Percentiles rank a stretch among this genome's conserved stretches.
Conservation (phyloP, 2,113 vertebrate genomes). For the Rallus limicola region DNA sequence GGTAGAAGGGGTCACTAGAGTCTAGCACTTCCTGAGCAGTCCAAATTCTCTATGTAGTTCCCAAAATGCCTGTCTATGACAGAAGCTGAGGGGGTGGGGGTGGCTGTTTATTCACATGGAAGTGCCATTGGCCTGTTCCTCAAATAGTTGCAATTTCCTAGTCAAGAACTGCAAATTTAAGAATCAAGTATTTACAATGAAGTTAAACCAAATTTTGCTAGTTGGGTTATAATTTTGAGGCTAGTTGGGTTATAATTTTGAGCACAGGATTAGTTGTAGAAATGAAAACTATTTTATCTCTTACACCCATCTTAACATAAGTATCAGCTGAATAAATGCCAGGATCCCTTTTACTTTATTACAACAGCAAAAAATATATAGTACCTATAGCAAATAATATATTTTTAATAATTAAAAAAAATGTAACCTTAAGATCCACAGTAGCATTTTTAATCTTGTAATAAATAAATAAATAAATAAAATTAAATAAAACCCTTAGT, state of each 20-base stretch:
- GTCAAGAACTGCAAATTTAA: neutral
- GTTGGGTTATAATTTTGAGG: neutral
- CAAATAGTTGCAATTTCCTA: neutral
- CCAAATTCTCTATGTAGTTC: neutral
- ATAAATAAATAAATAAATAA: neutral
- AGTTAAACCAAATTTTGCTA: neutral
- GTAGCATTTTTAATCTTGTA: neutral
- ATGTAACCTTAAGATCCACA: neutral
- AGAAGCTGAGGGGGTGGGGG: neutral
- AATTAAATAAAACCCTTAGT: neutral
- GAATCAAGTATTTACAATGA: neutral
- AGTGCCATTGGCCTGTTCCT: neutral
- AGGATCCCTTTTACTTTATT: neutral
- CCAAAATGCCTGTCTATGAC: neutral
- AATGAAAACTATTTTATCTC: neutral
- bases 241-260: neutral
- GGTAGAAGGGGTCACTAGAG: neutral
- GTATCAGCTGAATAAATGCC: neutral
- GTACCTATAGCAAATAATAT: neutral
- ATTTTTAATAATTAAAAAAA: neutral
- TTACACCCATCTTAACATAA: neutral
- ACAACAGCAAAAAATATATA: neutral
- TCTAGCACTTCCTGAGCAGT: neutral
- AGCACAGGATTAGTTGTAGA: neutral
- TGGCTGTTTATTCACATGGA: neutral